A percentile compares a stretch with the other conserved stretches of the same genome.
Evolutionary conservation across 2,888 invertebrate species (phyloP).

Genomic region (Masnerella sp.): DNA sequence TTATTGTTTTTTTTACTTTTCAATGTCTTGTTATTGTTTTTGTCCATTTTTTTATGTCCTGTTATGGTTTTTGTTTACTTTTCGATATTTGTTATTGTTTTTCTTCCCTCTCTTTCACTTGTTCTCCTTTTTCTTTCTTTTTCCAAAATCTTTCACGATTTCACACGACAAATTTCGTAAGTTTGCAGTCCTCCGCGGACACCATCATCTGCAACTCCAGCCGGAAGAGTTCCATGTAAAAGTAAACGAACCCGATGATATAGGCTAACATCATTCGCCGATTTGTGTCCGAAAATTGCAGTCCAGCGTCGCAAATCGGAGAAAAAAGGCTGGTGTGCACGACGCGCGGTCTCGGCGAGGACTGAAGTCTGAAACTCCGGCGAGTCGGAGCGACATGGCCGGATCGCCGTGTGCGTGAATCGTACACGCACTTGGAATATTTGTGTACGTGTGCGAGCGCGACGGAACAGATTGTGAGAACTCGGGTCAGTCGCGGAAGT

Average conservation of each 20-base stretch:
- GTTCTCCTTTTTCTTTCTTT: not conserved
- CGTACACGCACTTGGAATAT: not conserved
- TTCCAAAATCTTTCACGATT: not conserved
- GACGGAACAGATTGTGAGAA: slow-evolving; percentile 50
- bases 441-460: slow-evolving; percentile 45
- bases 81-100: too few relatives aligned
- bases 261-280: slow-evolving; percentile 62
- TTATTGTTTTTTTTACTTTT: too few relatives aligned
- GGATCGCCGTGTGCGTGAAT: not conserved
- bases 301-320: too few relatives aligned
- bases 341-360: slow-evolving; percentile 69
- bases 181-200: slow-evolving; percentile 68
- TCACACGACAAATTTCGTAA: slow-evolving; percentile 70
- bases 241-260: slow-evolving; percentile 71
- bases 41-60: too few relatives aligned
- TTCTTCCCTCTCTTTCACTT: not conserved
- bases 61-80: too few relatives aligned
- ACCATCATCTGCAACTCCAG: slow-evolving; percentile 71
- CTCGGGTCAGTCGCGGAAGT: slow-evolving; percentile 58
- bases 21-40: too few relatives aligned
- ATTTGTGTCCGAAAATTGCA: too few relatives aligned
- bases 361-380: slow-evolving; percentile 70
- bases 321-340: slow-evolving; percentile 40
- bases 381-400: slow-evolving; percentile 58
- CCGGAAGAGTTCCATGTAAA: slow-evolving; percentile 70